phyloP scores from a whole-genome alignment of 2,888 invertebrate species.

The Megalurothrips usitatus region DNA sequence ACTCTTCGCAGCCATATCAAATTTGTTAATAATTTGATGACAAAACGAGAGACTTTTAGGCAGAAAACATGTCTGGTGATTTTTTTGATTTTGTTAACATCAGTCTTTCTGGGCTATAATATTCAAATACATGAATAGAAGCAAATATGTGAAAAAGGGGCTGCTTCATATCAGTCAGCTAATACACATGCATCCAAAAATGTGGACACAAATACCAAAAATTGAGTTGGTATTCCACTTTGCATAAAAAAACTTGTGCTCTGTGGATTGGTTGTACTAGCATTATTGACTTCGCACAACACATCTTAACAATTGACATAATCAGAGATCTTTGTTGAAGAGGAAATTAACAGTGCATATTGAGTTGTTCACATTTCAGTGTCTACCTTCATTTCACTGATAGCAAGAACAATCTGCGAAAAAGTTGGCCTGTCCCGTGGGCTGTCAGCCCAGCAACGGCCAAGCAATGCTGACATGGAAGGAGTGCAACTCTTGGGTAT shows the following conservation, averaged over 20 bases:
- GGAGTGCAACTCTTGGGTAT: conserved; percentile 61
- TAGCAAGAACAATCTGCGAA: conserved; percentile 53
- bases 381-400: conserved; percentile 44
- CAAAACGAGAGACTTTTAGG: no score
- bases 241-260: no score
- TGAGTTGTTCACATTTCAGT: background rate
- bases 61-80: background rate
- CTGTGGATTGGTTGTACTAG: background rate
- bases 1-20: no score
- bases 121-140: background rate
- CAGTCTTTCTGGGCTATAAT: background rate
- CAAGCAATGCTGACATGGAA: conserved; percentile 57
- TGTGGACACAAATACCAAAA: no score
- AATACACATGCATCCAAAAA: no score
- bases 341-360: background rate
- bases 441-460: conserved; percentile 62
- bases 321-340: background rate
- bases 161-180: no score
- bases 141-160: background rate
- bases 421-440: conserved; percentile 66
- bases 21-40: no score
- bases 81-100: conserved; percentile 1
- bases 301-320: background rate
- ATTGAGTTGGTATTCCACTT: no score
- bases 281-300: background rate